Evolutionary conservation across 2,797 vertebrate genomes (phyloP), one percentile per base, ranked within the genome.

Genomic region (Erithacus rubecula): DNA sequence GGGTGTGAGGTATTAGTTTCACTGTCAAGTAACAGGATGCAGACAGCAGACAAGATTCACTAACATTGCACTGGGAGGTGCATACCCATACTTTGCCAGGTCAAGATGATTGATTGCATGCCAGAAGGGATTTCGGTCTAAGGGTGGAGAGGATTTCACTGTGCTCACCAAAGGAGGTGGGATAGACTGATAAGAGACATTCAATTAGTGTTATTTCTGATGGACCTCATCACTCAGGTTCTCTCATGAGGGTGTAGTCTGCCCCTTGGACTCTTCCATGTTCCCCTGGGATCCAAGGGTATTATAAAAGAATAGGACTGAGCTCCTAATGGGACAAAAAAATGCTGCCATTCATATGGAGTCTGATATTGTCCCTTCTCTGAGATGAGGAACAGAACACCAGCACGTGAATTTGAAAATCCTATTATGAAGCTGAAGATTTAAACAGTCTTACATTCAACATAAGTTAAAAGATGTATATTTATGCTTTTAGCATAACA

Each of bases 101-200:
- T 92, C 85, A 74, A 67, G 47, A 60, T n/a, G 53, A 72, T 55
- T 84, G 87, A 55, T 86, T 60, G 37, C 67, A 70, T 84, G 69
- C 91, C 92, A 72, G 77, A 81, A 81, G 30, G 17, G 60, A 93
- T 94, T 91, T 79, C 85, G 86, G 19, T 29, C n/a, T 52, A 52
- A 82, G 83, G 83, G 82, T 75, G 85, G 87, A 91, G 89, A 87
- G 41, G 56, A 88, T 93, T 88, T 82, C 63, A 64, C 27, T 64
- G 37, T 32, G 23, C 51, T 91, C 29, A 26, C 62, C 34, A 41
- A 71, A 85, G 53, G 29, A 51, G 39, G 21, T 63, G 67, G 79
- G 53, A 80, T 30, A 62, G 58, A 20, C 43, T 64, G 74, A 76
- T 86, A 90, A 64, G 55, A 89, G 49, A 63, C 0, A 0, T 17